Evolutionary conservation across 2,797 vertebrate species (phyloP).

Genomic region (Lacerta viridis): DNA sequence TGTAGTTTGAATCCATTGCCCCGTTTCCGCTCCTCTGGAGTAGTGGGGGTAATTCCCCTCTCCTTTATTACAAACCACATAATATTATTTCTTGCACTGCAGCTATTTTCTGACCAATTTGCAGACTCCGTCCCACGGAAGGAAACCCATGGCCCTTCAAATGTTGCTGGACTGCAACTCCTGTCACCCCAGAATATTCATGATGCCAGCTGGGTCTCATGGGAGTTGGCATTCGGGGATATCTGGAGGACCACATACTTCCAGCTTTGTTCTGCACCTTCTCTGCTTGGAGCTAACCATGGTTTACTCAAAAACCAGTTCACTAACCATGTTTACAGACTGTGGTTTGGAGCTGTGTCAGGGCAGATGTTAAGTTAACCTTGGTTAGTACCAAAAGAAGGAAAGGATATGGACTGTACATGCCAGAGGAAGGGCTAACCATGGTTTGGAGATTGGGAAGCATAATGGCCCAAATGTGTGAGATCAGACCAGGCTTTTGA

Average conservation of each 20-base stretch:
- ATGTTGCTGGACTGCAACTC: no score
- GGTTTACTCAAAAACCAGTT: background rate
- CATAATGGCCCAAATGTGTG: conserved; percentile 15
- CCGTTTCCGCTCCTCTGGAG: no score
- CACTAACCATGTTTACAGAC: no score
- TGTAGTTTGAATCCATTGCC: no score
- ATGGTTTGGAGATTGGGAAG: conserved; percentile 16
- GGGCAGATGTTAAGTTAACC: background rate
- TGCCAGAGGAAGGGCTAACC: background rate
- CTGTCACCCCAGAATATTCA: no score
- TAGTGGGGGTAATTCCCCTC: background rate
- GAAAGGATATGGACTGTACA: background rate
- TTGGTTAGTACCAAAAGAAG: background rate
- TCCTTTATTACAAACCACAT: background rate
- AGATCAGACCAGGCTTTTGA: background rate
- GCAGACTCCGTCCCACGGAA: no score
- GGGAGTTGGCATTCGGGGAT: no score
- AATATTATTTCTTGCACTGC: background rate
- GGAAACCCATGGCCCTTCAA: no score
- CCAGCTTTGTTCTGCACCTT: background rate
- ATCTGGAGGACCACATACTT: no score
- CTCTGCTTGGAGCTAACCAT: background rate
- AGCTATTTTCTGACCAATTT: background rate
- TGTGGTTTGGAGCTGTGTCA: background rate
- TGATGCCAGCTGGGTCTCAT: no score